Conservation (phyloP, 1,140 invertebrate genomes). For the Caenorhabditis inopinata region DNA sequence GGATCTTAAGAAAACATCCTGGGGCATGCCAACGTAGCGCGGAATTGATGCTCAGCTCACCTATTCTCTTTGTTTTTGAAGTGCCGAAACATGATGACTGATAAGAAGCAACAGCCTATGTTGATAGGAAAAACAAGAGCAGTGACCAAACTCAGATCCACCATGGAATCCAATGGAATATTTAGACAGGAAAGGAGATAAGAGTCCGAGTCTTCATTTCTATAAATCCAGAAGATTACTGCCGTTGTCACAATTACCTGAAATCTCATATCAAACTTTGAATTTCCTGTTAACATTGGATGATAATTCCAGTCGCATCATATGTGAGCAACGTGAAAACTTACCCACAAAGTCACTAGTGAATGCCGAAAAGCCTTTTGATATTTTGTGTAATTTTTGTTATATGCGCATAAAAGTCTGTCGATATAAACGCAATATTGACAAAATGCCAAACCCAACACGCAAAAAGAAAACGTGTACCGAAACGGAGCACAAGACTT, state of each 20-base stretch:
- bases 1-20: too few species aligned
- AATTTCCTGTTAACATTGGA: not conserved
- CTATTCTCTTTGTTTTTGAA: not conserved
- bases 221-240: not conserved
- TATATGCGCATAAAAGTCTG: not conserved
- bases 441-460: not conserved
- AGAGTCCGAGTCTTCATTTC: not conserved
- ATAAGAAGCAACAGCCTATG: not conserved
- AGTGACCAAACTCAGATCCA: not conserved
- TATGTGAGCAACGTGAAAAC: fast-evolving
- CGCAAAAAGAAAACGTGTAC: not conserved
- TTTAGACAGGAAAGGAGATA: slow-evolving; percentile 16
- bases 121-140: not conserved
- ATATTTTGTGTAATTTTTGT: not conserved
- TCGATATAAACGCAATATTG: slow-evolving; percentile 12
- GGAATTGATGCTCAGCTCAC: not conserved
- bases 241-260: not conserved
- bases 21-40: too few species aligned
- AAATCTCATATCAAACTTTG: too few species aligned
- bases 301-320: too few species aligned
- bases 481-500: not conserved
- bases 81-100: slow-evolving; percentile 6
- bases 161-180: not conserved
- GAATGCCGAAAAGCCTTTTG: not conserved
- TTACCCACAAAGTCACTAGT: not conserved